Conservation (phyloP, 2,113 vertebrate genomes). For the Ailuropoda melanoleuca region DNA sequence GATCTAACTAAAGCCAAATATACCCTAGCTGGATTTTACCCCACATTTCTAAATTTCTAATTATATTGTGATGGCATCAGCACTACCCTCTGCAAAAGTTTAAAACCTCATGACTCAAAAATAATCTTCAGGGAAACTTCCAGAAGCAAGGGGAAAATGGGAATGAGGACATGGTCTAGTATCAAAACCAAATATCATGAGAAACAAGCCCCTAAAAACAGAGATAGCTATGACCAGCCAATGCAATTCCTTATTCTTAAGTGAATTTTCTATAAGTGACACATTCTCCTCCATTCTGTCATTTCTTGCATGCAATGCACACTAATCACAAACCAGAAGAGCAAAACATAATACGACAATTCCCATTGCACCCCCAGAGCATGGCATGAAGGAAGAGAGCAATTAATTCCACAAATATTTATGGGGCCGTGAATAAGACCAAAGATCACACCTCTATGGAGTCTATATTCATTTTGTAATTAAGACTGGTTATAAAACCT, state of each 20-base stretch:
- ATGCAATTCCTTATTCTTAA: neutral
- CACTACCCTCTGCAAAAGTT: neutral
- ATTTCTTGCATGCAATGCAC: neutral
- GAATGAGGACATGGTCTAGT: neutral
- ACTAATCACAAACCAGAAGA: neutral
- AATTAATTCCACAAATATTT: neutral
- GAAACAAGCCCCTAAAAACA: neutral
- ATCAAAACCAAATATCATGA: neutral
- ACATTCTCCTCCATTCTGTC: neutral
- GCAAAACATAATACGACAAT: no score
- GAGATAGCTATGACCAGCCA: neutral
- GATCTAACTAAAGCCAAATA: constrained; percentile 50
- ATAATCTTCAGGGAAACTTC: neutral
- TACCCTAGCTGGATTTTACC: constrained; percentile 10
- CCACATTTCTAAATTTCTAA: constrained; percentile 60
- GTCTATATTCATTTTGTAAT: neutral
- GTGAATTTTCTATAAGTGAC: neutral
- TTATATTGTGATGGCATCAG: constrained; percentile 32
- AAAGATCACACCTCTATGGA: neutral
- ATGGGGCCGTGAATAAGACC: neutral
- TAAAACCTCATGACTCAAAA: constrained; percentile 38
- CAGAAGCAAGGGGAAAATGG: neutral
- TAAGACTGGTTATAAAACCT: neutral
- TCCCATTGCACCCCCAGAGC: neutral
- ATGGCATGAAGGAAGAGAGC: neutral